Base-by-base conservation (phyloP, 2,797 vertebrate genomes). In the Bufotes viridis region DNA sequence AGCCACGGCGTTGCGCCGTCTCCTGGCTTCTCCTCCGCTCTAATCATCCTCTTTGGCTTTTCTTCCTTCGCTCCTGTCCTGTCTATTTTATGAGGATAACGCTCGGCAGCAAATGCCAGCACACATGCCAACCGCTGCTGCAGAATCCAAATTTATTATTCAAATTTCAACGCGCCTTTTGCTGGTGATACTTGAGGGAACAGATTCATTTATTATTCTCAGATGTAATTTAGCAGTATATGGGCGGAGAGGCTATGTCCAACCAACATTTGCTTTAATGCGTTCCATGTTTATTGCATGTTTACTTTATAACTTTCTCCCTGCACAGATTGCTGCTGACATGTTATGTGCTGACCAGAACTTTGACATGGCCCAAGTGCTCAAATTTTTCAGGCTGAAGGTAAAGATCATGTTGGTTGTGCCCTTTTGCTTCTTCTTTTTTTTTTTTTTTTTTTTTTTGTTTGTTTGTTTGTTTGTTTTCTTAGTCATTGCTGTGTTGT, bases 331-430 rank as follows among this genome's bases (percentile, higher is more conserved):
- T 69, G 96, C 96, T 42, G 96, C 96, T 65, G 96, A 96, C 92
- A 97, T 97, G 96, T 94, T 97, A 58, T 96, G 96, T 92, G 93
- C 95, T 0, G 96, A 97, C 92, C 96, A 96, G 83, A 96, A 96
- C 90, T 96, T 97, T 92, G 95, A 97, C 87, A 94, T 96, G 9
- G 94, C 92, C 67, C 96, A 97, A 90, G 96, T 96, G 18, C 92
- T 96, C 58, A 94, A 95, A 70, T 97, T 97, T 93, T 97, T 96
- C 92, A 94, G 91, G 85, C 96, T 95, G 51, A 95, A 96, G 94
- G 96, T 96, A 89, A 93, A 91, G 12, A 51, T 11, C 12, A 11
- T 20, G 17, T 17, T 10, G 24, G 11, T 15, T 9, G 5, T 55
- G 24, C 11, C 4, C 0, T 14, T 58, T n/a, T 1, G 29, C 29